Evolutionary conservation across 1,140 invertebrate genomes (phyloP).

Genomic region (Lasioglossum baleicum): DNA sequence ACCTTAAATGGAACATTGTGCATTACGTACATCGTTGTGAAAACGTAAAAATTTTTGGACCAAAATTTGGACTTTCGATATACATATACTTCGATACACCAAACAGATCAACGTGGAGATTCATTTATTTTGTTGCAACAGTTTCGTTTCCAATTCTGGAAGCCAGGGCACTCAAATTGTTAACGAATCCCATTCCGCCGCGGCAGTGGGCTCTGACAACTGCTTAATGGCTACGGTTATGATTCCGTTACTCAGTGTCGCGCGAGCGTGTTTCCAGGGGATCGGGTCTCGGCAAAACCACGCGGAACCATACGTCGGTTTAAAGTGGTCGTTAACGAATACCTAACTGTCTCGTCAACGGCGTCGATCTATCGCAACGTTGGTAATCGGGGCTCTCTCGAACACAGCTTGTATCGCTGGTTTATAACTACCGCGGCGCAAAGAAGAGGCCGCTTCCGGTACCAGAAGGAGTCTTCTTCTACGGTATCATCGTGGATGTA

Average conservation of each 20-base stretch:
- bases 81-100: too few relatives aligned
- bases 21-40: too few relatives aligned
- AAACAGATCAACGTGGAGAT: too few relatives aligned
- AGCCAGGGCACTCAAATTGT: too few relatives aligned
- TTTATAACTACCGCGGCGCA: not conserved
- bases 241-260: slow-evolving; percentile 8
- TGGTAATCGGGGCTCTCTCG: not conserved
- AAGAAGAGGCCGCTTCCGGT: not conserved
- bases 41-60: too few relatives aligned
- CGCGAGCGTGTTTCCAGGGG: slow-evolving; percentile 8
- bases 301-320: slow-evolving; percentile 2
- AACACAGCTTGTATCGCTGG: not conserved
- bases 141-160: too few relatives aligned
- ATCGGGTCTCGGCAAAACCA: not conserved
- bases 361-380: slow-evolving; percentile 6
- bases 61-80: too few relatives aligned
- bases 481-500: too few relatives aligned
- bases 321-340: slow-evolving; percentile 24
- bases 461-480: not conserved
- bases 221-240: slow-evolving; percentile 7
- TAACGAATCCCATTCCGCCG: not conserved
- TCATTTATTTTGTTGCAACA: too few relatives aligned
- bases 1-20: too few relatives aligned
- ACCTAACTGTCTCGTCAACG: slow-evolving; percentile 19
- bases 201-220: not conserved